Percentiles rank a stretch among this genome's conserved stretches.
These are phyloP conservation scores for Hiodon alosoides DNA, from an alignment of 2,113 vertebrate species.

Conservation along the genomic window DNA sequence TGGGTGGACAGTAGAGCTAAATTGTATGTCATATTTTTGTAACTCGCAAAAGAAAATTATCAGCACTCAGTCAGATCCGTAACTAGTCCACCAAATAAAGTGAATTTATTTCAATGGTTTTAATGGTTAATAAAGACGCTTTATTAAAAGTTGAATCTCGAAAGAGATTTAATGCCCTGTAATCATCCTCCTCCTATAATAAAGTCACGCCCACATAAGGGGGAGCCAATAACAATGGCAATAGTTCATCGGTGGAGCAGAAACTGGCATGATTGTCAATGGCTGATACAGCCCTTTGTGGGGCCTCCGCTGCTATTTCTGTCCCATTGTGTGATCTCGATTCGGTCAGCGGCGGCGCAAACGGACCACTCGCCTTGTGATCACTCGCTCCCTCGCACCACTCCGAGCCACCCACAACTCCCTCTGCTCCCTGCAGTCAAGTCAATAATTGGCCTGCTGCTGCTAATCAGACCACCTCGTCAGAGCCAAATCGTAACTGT, in stretches of 20 bases:
- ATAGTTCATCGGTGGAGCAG: no score
- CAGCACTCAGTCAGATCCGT: no score
- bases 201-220: no score
- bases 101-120: no score
- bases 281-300: background rate
- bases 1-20: constrained; percentile 41
- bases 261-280: background rate
- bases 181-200: no score
- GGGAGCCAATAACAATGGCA: no score
- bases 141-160: no score
- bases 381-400: background rate
- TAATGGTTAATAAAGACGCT: no score
- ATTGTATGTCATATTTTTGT: constrained; percentile 36
- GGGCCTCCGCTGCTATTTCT: background rate
- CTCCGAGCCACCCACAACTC: constrained; percentile 2
- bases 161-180: no score
- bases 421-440: constrained; percentile 39
- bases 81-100: no score
- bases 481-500: constrained; percentile 66
- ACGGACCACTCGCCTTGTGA: background rate
- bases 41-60: background rate
- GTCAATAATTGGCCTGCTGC: constrained; percentile 50
- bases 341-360: background rate
- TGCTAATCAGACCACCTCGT: constrained; percentile 57
- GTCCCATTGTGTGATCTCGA: background rate